Percentiles rank a stretch among this genome's conserved stretches.
Conservation (phyloP, 2,888 invertebrate species). For the Scaptodrosophila latifasciaeformis region DNA sequence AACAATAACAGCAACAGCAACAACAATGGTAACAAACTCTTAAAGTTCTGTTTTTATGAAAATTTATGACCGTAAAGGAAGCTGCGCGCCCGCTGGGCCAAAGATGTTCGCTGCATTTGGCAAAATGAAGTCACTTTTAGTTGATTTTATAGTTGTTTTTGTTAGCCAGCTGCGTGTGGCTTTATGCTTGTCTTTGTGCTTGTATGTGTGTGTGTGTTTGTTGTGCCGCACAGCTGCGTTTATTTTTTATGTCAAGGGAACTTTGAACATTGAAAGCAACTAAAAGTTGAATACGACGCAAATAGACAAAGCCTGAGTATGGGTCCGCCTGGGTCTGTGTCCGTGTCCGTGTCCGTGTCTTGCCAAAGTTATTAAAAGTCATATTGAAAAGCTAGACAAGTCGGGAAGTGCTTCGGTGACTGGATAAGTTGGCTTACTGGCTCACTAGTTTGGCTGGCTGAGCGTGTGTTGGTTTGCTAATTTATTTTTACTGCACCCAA, state of each 20-base stretch:
- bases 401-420: constrained; percentile 26
- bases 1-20: neutral
- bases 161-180: constrained; percentile 26
- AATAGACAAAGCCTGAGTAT: too few relatives aligned
- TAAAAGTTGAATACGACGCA: constrained; percentile 18
- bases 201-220: constrained; percentile 4
- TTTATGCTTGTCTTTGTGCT: constrained; percentile 11
- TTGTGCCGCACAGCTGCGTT: constrained; percentile 28
- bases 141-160: constrained; percentile 18
- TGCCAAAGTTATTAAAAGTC: constrained; percentile 43
- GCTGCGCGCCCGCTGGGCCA: neutral
- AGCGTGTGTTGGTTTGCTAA: constrained; percentile 39
- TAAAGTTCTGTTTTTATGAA: constrained; percentile 3
- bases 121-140: constrained; percentile 6
- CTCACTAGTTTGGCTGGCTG: constrained; percentile 7
- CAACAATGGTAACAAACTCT: neutral
- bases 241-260: constrained; percentile 37
- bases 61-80: constrained; percentile 12
- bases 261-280: constrained; percentile 3
- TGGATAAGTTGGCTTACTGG: constrained; percentile 12
- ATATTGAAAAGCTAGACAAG: constrained; percentile 44
- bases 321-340: too few relatives aligned
- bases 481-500: constrained; percentile 51
- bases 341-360: neutral
- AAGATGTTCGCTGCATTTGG: constrained; percentile 7